phyloP scores from a whole-genome alignment of 2,113 vertebrate genomes.

The Macroglossus sobrinus region DNA sequence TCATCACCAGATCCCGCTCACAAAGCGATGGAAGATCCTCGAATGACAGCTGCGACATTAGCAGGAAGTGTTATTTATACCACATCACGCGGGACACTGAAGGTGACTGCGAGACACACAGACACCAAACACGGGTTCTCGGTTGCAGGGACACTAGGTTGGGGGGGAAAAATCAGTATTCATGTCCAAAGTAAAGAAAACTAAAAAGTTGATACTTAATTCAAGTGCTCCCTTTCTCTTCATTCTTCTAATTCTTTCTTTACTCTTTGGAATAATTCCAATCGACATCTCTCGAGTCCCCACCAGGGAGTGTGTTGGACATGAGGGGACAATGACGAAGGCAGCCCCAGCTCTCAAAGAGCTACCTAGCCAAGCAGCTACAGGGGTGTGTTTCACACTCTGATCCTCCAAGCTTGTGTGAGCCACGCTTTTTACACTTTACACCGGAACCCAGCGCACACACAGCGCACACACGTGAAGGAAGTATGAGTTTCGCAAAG shows the following conservation, averaged over 20 bases:
- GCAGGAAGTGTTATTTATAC: slow-evolving; percentile 76
- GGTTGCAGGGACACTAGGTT: not conserved
- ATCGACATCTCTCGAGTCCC: not conserved
- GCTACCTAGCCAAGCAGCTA: not conserved
- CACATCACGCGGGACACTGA: slow-evolving; percentile 38
- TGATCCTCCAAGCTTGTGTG: not conserved
- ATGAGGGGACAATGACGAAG: not conserved
- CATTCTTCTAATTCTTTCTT: not conserved
- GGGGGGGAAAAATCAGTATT: not conserved
- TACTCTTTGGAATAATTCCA: not conserved
- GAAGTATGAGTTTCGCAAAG: not conserved
- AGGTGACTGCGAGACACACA: slow-evolving; percentile 52
- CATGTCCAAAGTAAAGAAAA: not conserved
- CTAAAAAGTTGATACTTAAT: not conserved
- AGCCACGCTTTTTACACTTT: not conserved
- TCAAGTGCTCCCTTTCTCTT: not conserved
- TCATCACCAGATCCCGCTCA: slow-evolving; percentile 59
- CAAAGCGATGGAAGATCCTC: slow-evolving; percentile 58
- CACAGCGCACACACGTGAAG: not conserved
- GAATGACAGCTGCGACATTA: slow-evolving; percentile 70
- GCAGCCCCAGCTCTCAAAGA: not conserved
- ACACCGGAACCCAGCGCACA: not conserved
- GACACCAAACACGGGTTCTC: not conserved
- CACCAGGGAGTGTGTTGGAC: not conserved
- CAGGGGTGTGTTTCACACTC: not conserved